phyloP scores from a whole-genome alignment of 1,140 invertebrate genomes.

The Homalodisca vitripennis region DNA sequence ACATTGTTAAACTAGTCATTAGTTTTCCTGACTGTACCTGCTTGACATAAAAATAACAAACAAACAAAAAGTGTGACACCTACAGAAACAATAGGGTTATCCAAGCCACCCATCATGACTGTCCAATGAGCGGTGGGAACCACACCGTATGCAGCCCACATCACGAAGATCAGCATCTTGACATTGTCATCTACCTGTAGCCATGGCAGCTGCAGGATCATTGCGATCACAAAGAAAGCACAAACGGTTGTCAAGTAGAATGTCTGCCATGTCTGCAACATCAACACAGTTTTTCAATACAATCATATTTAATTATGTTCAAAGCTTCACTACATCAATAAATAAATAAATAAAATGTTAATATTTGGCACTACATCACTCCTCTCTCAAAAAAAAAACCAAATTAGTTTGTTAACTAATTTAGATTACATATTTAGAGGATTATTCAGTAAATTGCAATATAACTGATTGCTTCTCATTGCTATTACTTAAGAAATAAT shows the following conservation, averaged over 20 bases:
- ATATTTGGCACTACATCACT: too few relatives aligned
- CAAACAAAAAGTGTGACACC: not conserved
- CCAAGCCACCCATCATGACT: slow-evolving; percentile 81
- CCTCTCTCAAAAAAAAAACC: too few relatives aligned
- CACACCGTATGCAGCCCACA: slow-evolving; percentile 86
- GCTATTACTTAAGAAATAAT: too few relatives aligned
- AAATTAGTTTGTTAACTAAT: too few relatives aligned
- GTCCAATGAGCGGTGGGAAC: slow-evolving; percentile 92
- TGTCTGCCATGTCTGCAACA: slow-evolving; percentile 71
- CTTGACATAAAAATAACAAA: not conserved
- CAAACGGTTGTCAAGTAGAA: slow-evolving; percentile 82
- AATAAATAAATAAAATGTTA: too few relatives aligned
- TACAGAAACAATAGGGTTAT: slow-evolving; percentile 78
- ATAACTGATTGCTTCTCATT: too few relatives aligned
- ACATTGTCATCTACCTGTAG: slow-evolving; percentile 67
- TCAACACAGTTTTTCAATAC: too few relatives aligned
- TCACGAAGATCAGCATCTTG: slow-evolving; percentile 78
- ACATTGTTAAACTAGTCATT: too few relatives aligned
- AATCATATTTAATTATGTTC: too few relatives aligned
- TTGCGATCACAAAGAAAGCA: slow-evolving; percentile 74
- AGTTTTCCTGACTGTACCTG: not conserved
- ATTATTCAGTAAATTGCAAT: too few relatives aligned
- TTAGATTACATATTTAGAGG: too few relatives aligned
- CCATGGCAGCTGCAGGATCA: slow-evolving; percentile 75
- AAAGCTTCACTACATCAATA: too few relatives aligned